These are phyloP conservation scores for Cataglyphis albicans DNA, from an alignment of 2,888 invertebrate species.

Conservation along the genomic window DNA sequence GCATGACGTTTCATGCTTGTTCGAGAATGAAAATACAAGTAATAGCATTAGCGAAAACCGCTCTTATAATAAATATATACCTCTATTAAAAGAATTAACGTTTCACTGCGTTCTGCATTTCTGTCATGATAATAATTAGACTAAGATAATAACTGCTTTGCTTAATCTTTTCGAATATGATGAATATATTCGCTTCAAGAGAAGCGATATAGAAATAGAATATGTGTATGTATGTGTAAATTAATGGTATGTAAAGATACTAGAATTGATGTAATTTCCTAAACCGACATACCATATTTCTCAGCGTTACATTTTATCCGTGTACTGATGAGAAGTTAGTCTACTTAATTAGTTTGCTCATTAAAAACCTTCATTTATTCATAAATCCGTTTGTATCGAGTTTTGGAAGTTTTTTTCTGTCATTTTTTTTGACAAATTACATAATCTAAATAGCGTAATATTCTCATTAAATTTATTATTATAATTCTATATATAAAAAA, in stretches of 20 bases:
- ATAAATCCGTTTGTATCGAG: not conserved
- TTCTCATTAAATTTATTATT: not conserved
- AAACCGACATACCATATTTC: no score
- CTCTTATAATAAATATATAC: conserved; percentile 1
- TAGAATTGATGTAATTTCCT: not conserved
- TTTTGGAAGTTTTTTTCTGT: not conserved
- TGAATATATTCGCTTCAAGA: conserved; percentile 15
- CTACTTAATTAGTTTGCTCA: not conserved
- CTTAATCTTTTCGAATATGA: not conserved
- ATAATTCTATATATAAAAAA: not conserved
- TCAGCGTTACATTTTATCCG: not conserved
- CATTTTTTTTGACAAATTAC: not conserved
- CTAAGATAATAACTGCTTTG: not conserved
- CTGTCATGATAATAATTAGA: not conserved
- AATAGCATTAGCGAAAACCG: conserved; percentile 25
- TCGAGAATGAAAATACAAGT: conserved; percentile 4
- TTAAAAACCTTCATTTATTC: not conserved
- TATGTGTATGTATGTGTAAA: not conserved
- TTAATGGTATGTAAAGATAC: not conserved
- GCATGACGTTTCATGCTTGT: not conserved
- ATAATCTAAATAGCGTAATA: not conserved
- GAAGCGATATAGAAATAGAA: not conserved
- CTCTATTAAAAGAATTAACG: not conserved
- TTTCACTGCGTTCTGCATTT: not conserved
- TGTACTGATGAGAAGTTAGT: not conserved